These are phyloP conservation scores for Halcyon leucocephala DNA, from an alignment of 2,797 vertebrate genomes.

Conservation along the genomic window DNA sequence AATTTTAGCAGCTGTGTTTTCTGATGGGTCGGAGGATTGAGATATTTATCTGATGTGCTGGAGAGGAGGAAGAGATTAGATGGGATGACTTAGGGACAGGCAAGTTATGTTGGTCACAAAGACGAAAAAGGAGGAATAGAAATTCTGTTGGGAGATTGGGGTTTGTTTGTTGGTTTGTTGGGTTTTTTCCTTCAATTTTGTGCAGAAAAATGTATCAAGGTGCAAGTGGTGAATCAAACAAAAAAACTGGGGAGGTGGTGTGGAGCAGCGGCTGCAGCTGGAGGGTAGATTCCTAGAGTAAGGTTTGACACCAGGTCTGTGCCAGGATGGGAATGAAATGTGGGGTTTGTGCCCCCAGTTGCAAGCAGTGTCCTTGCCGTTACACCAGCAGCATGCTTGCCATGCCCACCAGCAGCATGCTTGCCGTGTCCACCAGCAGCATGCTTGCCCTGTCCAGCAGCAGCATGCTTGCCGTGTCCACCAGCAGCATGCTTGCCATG, in stretches of 20 bases:
- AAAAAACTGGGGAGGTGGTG: neutral
- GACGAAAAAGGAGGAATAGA: neutral
- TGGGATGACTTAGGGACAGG: neutral
- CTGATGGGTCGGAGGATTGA: neutral
- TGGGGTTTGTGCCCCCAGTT: neutral
- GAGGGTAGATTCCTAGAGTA: neutral
- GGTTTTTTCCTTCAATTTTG: neutral
- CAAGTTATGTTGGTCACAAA: neutral
- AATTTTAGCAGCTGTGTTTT: slow-evolving; percentile 33
- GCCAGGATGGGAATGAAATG: neutral
- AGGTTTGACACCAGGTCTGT: neutral
- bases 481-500: neutral
- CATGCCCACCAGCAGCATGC: neutral
- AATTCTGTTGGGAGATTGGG: neutral
- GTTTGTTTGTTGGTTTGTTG: neutral
- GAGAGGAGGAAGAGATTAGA: neutral
- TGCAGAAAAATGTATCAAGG: neutral
- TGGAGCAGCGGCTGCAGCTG: neutral
- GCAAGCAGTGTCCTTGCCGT: neutral
- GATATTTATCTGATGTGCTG: neutral
- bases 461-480: neutral
- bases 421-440: no score
- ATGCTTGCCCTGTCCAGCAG: neutral
- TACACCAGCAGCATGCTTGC: neutral
- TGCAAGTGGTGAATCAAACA: neutral